Percentiles rank a stretch among this genome's conserved stretches.
These are phyloP conservation scores for Melanostoma scalare DNA, from an alignment of 2,888 invertebrate species.

Conservation along the genomic window DNA sequence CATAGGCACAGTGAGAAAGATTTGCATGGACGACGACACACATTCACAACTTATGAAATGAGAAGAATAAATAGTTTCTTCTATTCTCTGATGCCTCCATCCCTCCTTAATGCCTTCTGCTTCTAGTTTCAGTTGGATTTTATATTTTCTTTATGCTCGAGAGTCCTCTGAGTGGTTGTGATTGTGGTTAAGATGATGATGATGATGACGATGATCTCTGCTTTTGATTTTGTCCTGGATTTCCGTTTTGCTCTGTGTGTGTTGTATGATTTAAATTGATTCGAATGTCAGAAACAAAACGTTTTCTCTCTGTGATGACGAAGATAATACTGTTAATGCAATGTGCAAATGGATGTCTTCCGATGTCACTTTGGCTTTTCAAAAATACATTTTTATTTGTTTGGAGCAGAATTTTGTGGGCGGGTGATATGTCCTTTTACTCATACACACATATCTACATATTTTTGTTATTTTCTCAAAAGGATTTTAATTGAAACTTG, in stretches of 20 bases:
- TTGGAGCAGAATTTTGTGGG: constrained; percentile 3
- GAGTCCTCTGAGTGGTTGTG: constrained; percentile 3
- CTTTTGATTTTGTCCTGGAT: constrained; percentile 70
- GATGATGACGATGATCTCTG: constrained; percentile 40
- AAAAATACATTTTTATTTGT: constrained; percentile 36
- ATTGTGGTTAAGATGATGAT: constrained; percentile 5
- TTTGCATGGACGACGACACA: not conserved
- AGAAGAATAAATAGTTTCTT: constrained; percentile 60
- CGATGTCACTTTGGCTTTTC: constrained; percentile 47
- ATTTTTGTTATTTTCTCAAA: constrained; percentile 15
- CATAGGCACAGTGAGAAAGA: not conserved
- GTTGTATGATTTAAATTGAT: constrained; percentile 66
- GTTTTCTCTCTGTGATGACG: not conserved
- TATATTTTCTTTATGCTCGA: constrained; percentile 31
- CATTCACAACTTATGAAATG: constrained; percentile 36
- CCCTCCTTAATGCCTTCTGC: constrained; percentile 47
- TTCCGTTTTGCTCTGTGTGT: constrained; percentile 23
- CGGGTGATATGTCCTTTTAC: not conserved
- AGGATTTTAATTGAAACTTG: constrained; percentile 28
- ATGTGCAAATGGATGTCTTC: constrained; percentile 28
- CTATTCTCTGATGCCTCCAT: constrained; percentile 3
- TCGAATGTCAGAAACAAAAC: constrained; percentile 67
- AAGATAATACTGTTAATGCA: constrained; percentile 36
- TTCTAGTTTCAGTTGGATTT: constrained; percentile 56
- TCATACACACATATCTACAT: constrained; percentile 9